Percentiles rank a stretch among this genome's conserved stretches.
Evolutionary conservation across 2,113 vertebrate species (phyloP).

Genomic region (Varanus salvator): DNA sequence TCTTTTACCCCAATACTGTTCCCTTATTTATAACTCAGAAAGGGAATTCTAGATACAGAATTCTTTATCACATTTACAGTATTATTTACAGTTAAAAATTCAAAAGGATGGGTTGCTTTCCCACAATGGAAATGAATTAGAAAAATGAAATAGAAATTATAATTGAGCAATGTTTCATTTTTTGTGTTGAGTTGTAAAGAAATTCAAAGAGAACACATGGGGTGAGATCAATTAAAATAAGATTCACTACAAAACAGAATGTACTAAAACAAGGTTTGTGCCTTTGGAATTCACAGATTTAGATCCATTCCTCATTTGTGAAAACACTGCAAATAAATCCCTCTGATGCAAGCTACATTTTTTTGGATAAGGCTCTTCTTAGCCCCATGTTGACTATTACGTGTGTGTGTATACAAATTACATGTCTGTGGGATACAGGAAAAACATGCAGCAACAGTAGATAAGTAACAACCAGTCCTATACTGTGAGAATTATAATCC

Average conservation of each 20-base stretch:
- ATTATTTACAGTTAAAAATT: slow-evolving; percentile 62
- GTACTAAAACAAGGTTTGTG: too few species aligned
- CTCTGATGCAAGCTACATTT: too few species aligned
- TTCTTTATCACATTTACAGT: slow-evolving; percentile 53
- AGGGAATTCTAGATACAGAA: slow-evolving; percentile 43
- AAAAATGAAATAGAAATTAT: slow-evolving; percentile 28
- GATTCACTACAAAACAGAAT: slow-evolving; percentile 6
- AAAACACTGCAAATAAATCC: too few species aligned
- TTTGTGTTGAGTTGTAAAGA: slow-evolving; percentile 32
- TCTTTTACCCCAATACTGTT: neutral
- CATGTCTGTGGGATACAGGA: too few species aligned
- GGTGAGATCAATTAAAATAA: slow-evolving; percentile 10
- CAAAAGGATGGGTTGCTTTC: slow-evolving; percentile 16
- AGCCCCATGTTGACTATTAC: too few species aligned
- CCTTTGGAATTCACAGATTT: too few species aligned
- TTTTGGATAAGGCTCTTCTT: too few species aligned
- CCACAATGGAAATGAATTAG: slow-evolving; percentile 23
- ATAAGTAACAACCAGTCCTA: slow-evolving; percentile 1
- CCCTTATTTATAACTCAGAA: neutral
- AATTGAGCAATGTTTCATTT: slow-evolving; percentile 21
- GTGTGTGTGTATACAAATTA: too few species aligned
- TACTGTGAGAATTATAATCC: neutral
- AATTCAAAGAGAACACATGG: fast-evolving
- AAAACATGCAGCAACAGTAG: neutral
- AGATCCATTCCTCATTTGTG: neutral